Evolutionary conservation across 2,113 vertebrate genomes (phyloP).

Genomic region (Alligator sinensis): DNA sequence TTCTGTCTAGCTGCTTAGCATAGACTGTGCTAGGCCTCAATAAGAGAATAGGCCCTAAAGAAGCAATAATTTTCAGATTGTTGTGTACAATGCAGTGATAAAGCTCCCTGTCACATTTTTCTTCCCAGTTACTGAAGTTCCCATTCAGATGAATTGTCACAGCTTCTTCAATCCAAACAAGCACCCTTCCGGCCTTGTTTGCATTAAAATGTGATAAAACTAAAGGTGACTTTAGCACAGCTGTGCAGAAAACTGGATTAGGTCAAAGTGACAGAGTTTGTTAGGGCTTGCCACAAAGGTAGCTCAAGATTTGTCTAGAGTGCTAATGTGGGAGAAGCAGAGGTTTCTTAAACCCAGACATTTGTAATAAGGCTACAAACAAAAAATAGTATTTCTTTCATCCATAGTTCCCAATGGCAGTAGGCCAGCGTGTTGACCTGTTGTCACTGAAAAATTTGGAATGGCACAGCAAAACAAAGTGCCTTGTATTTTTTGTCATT

Average conservation of each 20-base stretch:
- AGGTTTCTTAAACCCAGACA: conserved; percentile 78
- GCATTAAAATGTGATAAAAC: conserved; percentile 95
- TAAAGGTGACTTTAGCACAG: conserved; percentile 88
- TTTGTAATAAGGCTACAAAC: conserved; percentile 73
- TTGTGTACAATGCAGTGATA: conserved; percentile 84
- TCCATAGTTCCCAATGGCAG: conserved; percentile 69
- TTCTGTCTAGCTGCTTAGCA: conserved; percentile 84
- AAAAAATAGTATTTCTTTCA: conserved; percentile 75
- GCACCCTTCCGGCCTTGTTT: conserved; percentile 88
- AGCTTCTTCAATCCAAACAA: conserved; percentile 83
- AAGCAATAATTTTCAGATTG: conserved; percentile 87
- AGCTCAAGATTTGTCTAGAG: conserved; percentile 70
- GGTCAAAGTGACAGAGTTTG: conserved; percentile 86
- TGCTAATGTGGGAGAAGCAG: conserved; percentile 78
- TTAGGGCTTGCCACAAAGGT: conserved; percentile 72
- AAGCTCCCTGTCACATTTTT: conserved; percentile 96
- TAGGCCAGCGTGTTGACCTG: conserved; percentile 74
- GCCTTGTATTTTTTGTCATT: background rate
- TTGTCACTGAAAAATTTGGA: conserved; percentile 53
- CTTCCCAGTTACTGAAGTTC: conserved; percentile 89
- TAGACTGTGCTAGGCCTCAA: conserved; percentile 79
- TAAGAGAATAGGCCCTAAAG: conserved; percentile 79
- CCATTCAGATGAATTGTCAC: conserved; percentile 90
- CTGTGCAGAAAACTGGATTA: conserved; percentile 93
- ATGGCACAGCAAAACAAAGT: conserved; percentile 34